Evolutionary conservation across 1,140 invertebrate genomes (phyloP).

Genomic region (Drosophila serrata): DNA sequence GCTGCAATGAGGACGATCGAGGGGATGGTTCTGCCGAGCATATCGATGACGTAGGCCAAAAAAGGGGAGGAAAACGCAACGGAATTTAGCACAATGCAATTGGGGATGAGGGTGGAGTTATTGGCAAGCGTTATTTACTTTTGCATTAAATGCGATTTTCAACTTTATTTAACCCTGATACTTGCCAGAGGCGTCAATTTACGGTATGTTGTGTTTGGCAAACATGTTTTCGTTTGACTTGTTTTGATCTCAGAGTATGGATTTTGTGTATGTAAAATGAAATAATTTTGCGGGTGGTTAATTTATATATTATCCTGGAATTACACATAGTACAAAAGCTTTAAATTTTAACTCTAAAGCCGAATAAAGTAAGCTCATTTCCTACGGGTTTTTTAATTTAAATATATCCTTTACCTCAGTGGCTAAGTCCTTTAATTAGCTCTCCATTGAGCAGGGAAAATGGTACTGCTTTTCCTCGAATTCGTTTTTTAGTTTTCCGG

Average conservation of each 20-base stretch:
- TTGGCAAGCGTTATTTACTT: constrained; percentile 36
- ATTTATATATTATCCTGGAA: neutral
- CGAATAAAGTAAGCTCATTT: neutral
- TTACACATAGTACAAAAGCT: neutral
- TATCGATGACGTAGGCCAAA: constrained; percentile 21
- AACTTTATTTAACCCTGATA: constrained; percentile 31
- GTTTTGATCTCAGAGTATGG: neutral
- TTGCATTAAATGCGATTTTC: constrained; percentile 40
- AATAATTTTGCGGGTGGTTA: neutral
- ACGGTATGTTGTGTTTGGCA: constrained; percentile 12
- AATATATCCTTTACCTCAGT: constrained; percentile 2
- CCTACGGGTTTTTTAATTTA: neutral
- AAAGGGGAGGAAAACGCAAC: neutral
- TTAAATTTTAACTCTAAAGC: no score
- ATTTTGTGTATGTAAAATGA: neutral
- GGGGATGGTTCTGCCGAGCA: neutral
- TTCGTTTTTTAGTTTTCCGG: neutral
- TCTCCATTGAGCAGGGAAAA: neutral
- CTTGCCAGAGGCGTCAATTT: constrained; percentile 4
- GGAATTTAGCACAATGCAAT: constrained; percentile 26
- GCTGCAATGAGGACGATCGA: constrained; percentile 2
- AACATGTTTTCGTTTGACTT: constrained; percentile 17
- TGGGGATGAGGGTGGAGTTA: neutral
- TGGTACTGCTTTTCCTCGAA: neutral
- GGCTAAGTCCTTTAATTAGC: constrained; percentile 21